phyloP scores from a whole-genome alignment of 2,888 invertebrate genomes.

The Electrophaes corylata region DNA sequence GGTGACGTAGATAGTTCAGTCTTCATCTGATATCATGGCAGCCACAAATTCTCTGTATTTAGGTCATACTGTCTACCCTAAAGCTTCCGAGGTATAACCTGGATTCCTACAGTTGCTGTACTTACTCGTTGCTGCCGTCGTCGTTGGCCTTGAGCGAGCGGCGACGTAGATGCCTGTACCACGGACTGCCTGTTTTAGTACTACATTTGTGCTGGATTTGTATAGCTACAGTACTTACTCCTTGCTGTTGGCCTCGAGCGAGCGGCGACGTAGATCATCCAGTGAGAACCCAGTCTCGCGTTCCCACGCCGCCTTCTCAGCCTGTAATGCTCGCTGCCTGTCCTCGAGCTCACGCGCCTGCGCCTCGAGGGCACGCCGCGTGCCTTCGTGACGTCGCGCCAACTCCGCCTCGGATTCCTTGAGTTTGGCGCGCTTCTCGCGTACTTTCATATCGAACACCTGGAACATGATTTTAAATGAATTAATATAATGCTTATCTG shows the following conservation, averaged over 20 bases:
- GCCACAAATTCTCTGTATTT: too few species aligned
- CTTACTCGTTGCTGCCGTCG: conserved; percentile 95
- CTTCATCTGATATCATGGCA: too few species aligned
- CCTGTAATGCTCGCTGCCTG: conserved; percentile 92
- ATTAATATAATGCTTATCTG: too few species aligned
- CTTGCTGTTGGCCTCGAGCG: conserved; percentile 95
- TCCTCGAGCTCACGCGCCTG: conserved; percentile 97
- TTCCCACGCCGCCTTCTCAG: conserved; percentile 95
- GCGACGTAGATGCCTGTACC: conserved; percentile 92
- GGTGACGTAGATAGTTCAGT: too few species aligned
- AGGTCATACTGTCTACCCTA: too few species aligned
- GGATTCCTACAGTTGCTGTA: conserved; percentile 45
- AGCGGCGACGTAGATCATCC: conserved; percentile 94
- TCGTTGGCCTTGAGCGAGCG: conserved; percentile 94
- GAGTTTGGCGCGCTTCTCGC: conserved; percentile 97
- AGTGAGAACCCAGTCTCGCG: conserved; percentile 94
- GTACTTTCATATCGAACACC: conserved; percentile 99
- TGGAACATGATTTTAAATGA: conserved; percentile 34
- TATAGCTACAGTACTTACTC: conserved; percentile 85
- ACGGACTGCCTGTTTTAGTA: too few species aligned
- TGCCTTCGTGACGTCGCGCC: conserved; percentile 94
- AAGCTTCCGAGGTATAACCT: too few species aligned
- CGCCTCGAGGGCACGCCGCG: conserved; percentile 90
- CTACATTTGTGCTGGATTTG: too few species aligned
- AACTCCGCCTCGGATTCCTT: conserved; percentile 97